Evolutionary conservation across 2,797 vertebrate genomes (phyloP), one percentile per base, ranked within the genome.

Genomic region (Periparus ater): DNA sequence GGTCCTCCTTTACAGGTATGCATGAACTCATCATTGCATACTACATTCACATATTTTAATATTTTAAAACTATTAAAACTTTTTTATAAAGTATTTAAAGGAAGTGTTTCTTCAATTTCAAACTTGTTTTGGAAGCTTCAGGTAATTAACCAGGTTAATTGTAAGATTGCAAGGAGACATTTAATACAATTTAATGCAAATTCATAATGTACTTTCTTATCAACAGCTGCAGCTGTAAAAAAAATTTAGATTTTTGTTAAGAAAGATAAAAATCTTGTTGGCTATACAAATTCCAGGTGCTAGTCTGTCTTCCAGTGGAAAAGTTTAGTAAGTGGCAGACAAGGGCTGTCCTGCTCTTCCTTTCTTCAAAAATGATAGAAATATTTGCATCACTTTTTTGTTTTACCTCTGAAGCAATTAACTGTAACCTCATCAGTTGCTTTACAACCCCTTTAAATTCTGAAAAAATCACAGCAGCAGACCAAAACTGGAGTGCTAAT

Each of bases 61-160:
- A 40, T 40, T 40, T 44, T 7, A 60, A 78, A 85, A 30, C 2
- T 48, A 11, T 21, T n/a, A n/a, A n/a, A n/a, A n/a, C n/a, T n/a
- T n/a, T 36, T 27, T 3, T 16, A 61, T 17, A 36, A 91, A 79
- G 61, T n/a, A 10, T 14, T 74, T 81, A n/a, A 87, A 95, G n/a
- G 48, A 94, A 95, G 13, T 8, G 8, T 95, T 92, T 70, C 63
- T 90, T 85, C 48, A 83, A 91, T 78, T 95, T 77, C 85, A 71
- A 83, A 21, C 44, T n/a, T 79, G 16, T 89, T 93, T 93, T 75
- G 42, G 70, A 96, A 94, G 38, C 34, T 48, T 88, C 72, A 71
- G 22, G 26, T 47, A 84, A 87, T 93, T 87, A 93, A 83, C 29
- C 23, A 92, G 27, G 62, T 36, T 94, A 82, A 74, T 77, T 61